Evolutionary conservation across 2,113 vertebrate species (phyloP), one percentile per base, ranked within the genome.

Genomic region (Leiothrix lutea): DNA sequence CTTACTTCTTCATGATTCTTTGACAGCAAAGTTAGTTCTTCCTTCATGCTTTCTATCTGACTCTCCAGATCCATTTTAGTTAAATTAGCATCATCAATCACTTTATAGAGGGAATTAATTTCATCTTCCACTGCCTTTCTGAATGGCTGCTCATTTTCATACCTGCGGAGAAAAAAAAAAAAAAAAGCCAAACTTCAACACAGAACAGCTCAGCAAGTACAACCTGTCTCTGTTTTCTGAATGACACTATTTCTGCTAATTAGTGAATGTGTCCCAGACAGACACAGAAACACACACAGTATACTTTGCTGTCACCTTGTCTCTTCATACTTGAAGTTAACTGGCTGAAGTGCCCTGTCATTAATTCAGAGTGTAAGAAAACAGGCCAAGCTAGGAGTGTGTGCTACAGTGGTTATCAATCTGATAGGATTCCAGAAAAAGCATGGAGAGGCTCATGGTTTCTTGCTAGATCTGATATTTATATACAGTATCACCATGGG

Each of bases 91-190:
- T 99, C 99, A 80, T 99, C 98, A 20, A 99, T 99, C 95, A 99
- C 98, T 97, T 99, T 99, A 96, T 99, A 98, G 25, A 99, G 97
- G 47, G 98, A 99, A 85, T 97, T 98, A 74, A 99, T 99, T 98
- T 99, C 99, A 60, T 99, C 99, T 97, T 99, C 98, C 38, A 98
- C 98, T 6, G 98, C 99, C 88, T 98, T 99, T 94, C 98, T 97
- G 96, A 99, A 99, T 4, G 98, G 98, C 90, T 98, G 98, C 83
- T 99, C 99, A n/a, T 98, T 99, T 97, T 99, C 98, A 57, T 98
- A 99, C 94, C 99, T 99, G 97, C 72, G 80, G 54, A 88, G 71
- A 17, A 53, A 82, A 66, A 71, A 85, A 75, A 85, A 85, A 0
- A 80, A 69, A 31, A 0, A 23, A 48, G 2, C 10, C 25, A 54